These are phyloP conservation scores for Zaprionus kolodkinae DNA, from an alignment of 1,140 invertebrate species.

Conservation along the genomic window DNA sequence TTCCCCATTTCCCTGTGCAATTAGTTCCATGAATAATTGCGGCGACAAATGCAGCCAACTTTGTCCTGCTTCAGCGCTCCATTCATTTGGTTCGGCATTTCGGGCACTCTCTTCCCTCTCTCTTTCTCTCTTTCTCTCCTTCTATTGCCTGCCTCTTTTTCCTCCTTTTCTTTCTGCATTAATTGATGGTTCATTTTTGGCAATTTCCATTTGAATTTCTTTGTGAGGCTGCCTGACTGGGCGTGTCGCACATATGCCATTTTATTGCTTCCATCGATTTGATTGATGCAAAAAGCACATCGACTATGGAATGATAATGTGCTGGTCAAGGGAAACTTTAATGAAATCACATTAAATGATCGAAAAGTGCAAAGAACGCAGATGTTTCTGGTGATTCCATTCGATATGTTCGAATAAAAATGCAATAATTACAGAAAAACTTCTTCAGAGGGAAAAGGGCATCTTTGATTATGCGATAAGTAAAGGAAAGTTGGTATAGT, in stretches of 20 bases:
- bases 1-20: constrained; percentile 64
- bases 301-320: neutral
- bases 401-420: neutral
- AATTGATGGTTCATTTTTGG: constrained; percentile 39
- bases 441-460: neutral
- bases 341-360: constrained; percentile 6
- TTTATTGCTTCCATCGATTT: constrained; percentile 57
- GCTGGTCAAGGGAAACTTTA: neutral
- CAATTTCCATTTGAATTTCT: constrained; percentile 29
- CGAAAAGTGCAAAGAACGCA: neutral
- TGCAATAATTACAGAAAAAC: neutral
- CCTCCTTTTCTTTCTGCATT: neutral
- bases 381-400: neutral
- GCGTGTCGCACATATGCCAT: constrained; percentile 55
- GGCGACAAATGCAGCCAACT: constrained; percentile 36
- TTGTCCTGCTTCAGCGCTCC: constrained; percentile 16
- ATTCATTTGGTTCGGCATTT: constrained; percentile 26
- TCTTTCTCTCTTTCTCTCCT: too few relatives aligned
- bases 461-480: neutral
- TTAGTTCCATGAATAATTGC: constrained; percentile 74
- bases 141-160: neutral
- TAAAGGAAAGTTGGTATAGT: neutral
- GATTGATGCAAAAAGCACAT: constrained; percentile 50
- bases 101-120: neutral
- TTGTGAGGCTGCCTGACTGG: neutral